Evolutionary conservation across 2,797 vertebrate species (phyloP).

Genomic region (Florisuga fusca): DNA sequence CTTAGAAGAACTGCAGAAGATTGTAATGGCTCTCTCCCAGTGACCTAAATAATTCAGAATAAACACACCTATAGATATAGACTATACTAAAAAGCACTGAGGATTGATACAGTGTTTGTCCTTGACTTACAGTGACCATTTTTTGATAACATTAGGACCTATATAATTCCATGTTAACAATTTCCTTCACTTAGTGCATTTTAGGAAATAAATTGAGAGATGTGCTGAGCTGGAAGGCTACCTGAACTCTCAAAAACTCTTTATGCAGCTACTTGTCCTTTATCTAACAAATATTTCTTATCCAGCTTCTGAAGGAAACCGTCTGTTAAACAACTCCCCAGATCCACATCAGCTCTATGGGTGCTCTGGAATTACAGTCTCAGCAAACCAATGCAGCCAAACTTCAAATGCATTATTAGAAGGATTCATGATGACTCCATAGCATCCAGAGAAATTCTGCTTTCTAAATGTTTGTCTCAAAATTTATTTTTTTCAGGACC

Average conservation of each 20-base stretch:
- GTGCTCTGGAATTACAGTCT: conserved; percentile 10
- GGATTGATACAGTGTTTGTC: neutral
- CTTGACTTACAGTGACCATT: neutral
- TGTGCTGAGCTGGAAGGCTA: neutral
- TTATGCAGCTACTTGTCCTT: neutral
- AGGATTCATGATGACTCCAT: neutral
- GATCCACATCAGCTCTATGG: conserved; percentile 44
- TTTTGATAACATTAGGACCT: neutral
- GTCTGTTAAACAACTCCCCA: conserved; percentile 54
- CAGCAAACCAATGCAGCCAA: conserved; percentile 3
- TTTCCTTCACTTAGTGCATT: neutral
- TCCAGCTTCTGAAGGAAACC: conserved; percentile 27
- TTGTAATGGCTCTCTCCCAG: neutral
- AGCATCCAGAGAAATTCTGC: neutral
- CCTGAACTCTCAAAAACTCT: neutral
- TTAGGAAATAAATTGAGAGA: neutral
- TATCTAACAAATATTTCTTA: conserved; percentile 19
- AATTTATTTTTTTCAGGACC: neutral
- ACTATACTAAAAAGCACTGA: neutral
- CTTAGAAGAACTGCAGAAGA: neutral
- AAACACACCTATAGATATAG: neutral
- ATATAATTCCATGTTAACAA: neutral
- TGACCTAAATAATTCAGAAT: neutral
- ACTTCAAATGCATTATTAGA: conserved; percentile 23
- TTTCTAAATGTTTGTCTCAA: conserved; percentile 22